Conservation (phyloP, 1,140 invertebrate genomes). For the Pseudoatta argentina region DNA sequence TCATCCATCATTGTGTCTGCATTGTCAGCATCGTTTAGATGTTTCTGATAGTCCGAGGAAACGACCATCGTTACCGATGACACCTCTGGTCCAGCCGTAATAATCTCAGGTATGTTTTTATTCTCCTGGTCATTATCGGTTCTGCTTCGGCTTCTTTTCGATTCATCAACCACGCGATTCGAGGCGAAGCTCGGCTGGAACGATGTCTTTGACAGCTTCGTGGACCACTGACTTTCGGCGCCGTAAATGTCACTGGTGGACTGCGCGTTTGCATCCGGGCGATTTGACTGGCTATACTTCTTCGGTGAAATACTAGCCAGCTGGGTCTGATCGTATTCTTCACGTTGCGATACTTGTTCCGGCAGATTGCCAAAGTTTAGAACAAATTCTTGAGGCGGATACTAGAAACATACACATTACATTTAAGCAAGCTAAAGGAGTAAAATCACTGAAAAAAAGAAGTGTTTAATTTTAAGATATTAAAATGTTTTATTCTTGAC, state of each 20-base stretch:
- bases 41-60: conserved; percentile 74
- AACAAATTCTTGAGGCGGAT: conserved; percentile 80
- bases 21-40: neutral
- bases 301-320: conserved; percentile 62
- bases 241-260: conserved; percentile 82
- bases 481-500: too few relatives aligned
- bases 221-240: conserved; percentile 89
- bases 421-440: neutral
- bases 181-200: conserved; percentile 87
- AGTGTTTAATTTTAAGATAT: too few relatives aligned
- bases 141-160: conserved; percentile 51
- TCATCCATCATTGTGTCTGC: conserved; percentile 61
- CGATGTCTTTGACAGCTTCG: conserved; percentile 87
- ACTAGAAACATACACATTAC: conserved; percentile 71
- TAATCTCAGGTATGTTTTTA: conserved; percentile 77
- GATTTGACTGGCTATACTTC: conserved; percentile 68
- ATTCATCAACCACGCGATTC: conserved; percentile 83
- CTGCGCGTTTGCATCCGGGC: neutral
- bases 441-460: neutral
- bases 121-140: conserved; percentile 19
- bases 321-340: conserved; percentile 78
- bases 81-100: conserved; percentile 79
- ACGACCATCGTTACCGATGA: conserved; percentile 78
- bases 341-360: conserved; percentile 60
- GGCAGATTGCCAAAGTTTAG: conserved; percentile 79